A percentile compares a stretch with the other conserved stretches of the same genome.
Evolutionary conservation across 2,797 vertebrate genomes (phyloP).

Genomic region (Xenopus petersii): DNA sequence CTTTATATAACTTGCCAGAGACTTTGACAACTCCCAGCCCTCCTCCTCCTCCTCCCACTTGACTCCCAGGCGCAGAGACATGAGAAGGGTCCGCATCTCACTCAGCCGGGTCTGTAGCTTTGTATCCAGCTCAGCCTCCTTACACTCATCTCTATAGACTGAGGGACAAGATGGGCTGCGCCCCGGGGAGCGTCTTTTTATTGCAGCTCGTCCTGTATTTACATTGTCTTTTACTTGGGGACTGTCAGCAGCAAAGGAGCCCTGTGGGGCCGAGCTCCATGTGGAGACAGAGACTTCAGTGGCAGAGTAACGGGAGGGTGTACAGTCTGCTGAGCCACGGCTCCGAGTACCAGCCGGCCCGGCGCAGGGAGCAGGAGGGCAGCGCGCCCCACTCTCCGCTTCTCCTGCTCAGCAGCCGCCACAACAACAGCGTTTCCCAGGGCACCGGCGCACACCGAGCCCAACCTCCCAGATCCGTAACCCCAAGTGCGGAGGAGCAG

Average conservation of each 20-base stretch:
- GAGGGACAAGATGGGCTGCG: not conserved
- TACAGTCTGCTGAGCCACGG: conserved; percentile 79
- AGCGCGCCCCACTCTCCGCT: conserved; percentile 53
- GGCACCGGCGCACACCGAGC: conserved; percentile 45
- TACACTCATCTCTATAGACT: too few relatives aligned
- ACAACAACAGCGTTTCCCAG: conserved; percentile 53
- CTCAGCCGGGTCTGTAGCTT: conserved; percentile 15
- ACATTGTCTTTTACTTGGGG: conserved; percentile 67
- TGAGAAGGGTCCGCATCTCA: conserved; percentile 52
- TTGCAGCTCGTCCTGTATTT: conserved; percentile 65
- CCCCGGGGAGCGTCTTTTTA: conserved; percentile 6
- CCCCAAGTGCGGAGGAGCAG: conserved; percentile 2
- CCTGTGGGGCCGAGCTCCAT: conserved; percentile 63
- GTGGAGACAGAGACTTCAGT: conserved; percentile 79
- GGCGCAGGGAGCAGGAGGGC: conserved; percentile 64
- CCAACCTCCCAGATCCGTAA: conserved; percentile 52
- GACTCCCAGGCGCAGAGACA: conserved; percentile 53
- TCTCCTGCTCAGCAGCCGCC: conserved; percentile 59
- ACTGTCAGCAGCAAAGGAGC: conserved; percentile 65
- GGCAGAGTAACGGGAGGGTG: conserved; percentile 86
- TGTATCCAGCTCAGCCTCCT: too few relatives aligned
- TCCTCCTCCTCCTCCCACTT: conserved; percentile 72
- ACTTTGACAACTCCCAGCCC: conserved; percentile 75
- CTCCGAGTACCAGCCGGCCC: conserved; percentile 72
- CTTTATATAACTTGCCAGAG: conserved; percentile 82